Base-by-base conservation (phyloP, 2,797 vertebrate genomes). In the Toxotes lorentzi region DNA sequence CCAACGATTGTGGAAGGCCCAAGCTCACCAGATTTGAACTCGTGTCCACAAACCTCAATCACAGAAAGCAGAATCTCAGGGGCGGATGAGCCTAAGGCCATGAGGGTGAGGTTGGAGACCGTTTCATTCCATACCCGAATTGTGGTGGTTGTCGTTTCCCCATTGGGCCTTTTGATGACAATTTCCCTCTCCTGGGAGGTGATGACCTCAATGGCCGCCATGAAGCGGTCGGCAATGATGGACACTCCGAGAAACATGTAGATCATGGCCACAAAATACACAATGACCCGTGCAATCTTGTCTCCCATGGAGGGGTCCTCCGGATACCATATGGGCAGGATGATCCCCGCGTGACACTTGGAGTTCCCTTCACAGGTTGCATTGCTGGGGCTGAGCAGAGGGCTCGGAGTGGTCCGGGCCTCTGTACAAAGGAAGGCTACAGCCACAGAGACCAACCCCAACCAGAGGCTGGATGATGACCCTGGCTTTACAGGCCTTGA, bases 231-330 rank as follows among this genome's bases (percentile, higher is more conserved):
- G 0, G 98, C 97, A 81, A 99, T 99, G 91, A 99, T 99, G 75
- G 98, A 99, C 72, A 99, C 98, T 38, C 98, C 98, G 16, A 99
- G 95, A 76, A 99, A 99, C 98, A 99, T 99, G 94, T 99, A 99
- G 92, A 99, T 99, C 92, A 99, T 92, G 0, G 98, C 98, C 88
- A 99, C 98, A 78, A 99, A 99, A 84, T 99, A 99, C 57, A 99
- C 98, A 4, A 99, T 99, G 92, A 99, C 98, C 86, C 98, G 95
- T 51, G 98, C 98, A 71, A 99, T 97, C 95, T 99, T 99, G 95
- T 99, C 98, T 63, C 98, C 98, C 88, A 98, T 96, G 34, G 98
- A 99, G 64, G 98, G 98, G 83, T 99, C 98, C 94, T 98, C 97
- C 0, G 98, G 98, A 86, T 99, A 99, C 98, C 98, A 99, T 91